Base-by-base conservation (phyloP, 1,140 invertebrate genomes). In the Tyrophagus putrescentiae region DNA sequence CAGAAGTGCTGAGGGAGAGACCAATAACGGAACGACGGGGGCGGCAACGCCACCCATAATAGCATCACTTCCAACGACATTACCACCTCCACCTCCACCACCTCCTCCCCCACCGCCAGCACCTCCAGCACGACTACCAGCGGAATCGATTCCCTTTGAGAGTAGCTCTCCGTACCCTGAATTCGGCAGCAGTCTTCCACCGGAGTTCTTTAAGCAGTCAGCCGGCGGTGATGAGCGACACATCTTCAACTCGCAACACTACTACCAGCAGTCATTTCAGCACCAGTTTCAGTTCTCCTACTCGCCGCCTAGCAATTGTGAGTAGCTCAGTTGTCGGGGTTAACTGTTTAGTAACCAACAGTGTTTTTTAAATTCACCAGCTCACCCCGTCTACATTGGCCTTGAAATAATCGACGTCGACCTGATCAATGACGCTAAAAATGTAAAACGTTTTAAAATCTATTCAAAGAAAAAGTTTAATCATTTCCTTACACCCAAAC, bases 341-440 rank as follows among this genome's bases (percentile, higher is more conserved):
- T 48, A 11, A 48, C 6, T 48, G n/a, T n/a, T n/a, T n/a, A n/a
- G n/a, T n/a, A n/a, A n/a, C 50, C 7, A 5, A 6, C 29, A 27
- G 29, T 53, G 23, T 18, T 53, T 11, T 39, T 39, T 39, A n/a
- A n/a, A 39, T 54, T 6, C 16, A 6, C 41, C 18, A 59, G 57
- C 57, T n/a, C 57, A 59, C 34, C 57, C 57, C 1, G 32, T 64
- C 27, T 61, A 42, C 32, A 31, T 64, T 16, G 54, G 60, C 11
- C 6, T 64, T 4, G 27, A 52, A 29, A 53, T 64, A 1, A 31
- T 64, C 34, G 63, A 64, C 31, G 34, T 64, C 4, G 57, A 64
- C 31, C 34, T 28, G 29, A 64, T 64, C 16, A 57, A 60, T 23
- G 63, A 64, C 50, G 39, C 28, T 0, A 32, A 18, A 31, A 64